These are phyloP conservation scores for Ooceraea biroi DNA, from an alignment of 1,140 invertebrate genomes.

Conservation along the genomic window DNA sequence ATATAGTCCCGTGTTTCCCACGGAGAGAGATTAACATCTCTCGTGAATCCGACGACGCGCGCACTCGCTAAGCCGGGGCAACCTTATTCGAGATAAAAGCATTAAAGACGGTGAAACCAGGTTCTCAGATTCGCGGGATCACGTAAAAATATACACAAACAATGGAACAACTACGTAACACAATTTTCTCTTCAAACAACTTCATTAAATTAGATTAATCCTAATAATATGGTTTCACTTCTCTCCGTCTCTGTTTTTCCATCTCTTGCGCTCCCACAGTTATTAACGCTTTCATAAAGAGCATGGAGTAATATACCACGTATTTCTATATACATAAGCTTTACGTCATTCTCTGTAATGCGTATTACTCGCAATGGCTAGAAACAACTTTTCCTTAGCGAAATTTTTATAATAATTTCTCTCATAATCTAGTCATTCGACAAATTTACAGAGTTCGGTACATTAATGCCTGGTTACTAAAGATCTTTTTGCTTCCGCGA, in stretches of 20 bases:
- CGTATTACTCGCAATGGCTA: too few species aligned
- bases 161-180: neutral
- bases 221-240: too few species aligned
- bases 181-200: neutral
- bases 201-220: slow-evolving; percentile 1
- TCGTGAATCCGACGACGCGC: slow-evolving; percentile 19
- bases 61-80: slow-evolving; percentile 34
- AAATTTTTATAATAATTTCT: neutral
- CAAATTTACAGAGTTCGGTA: neutral
- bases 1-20: slow-evolving; percentile 30
- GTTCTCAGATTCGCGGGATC: slow-evolving; percentile 24
- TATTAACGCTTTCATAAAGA: too few species aligned
- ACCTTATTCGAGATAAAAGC: slow-evolving; percentile 44
- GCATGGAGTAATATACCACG: too few species aligned
- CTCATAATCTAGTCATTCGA: neutral
- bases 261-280: too few species aligned
- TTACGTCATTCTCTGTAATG: too few species aligned
- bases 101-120: slow-evolving; percentile 27
- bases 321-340: too few species aligned
- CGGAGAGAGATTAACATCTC: slow-evolving; percentile 48
- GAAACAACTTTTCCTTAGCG: neutral
- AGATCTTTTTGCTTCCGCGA: neutral
- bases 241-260: too few species aligned
- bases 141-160: neutral
- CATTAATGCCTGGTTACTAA: neutral